Evolutionary conservation across 1,140 invertebrate genomes (phyloP), one percentile per base, ranked within the genome.

Genomic region (Drosophila athabasca): DNA sequence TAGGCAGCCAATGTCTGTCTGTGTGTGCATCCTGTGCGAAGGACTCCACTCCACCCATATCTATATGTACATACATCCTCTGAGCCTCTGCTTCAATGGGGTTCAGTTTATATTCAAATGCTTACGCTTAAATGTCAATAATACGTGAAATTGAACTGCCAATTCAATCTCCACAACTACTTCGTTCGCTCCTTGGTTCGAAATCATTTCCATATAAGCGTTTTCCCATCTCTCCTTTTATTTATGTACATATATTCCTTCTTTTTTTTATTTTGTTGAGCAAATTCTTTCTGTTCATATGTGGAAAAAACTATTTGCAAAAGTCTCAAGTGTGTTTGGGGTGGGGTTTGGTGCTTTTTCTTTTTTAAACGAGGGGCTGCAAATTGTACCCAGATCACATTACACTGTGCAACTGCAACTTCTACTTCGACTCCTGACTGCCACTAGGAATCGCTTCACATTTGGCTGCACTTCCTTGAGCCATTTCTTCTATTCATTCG

Each of bases 141-240:
- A 88, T 79, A 89, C 79, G 83, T 88, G 84, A 88, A 88, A 88
- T 88, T 88, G 83, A 88, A 88, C 83, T 88, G 83, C 83, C 84
- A 88, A 88, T 82, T 88, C 79, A 83, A 88, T 87, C 67, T 88
- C 60, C 64, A 65, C 78, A 66, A 71, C 54, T 71, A 65, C 59
- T 76, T 52, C 58, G 52, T 49, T 65, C 41, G 45, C 39, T 79
- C 69, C 45, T 26, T 58, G 50, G 45, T 43, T 8, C 58, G 26
- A 66, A 84, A 87, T 87, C 73, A 85, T 85, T 85, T 85, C 78
- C 82, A 81, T 81, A 77, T 73, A 87, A 81, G 76, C 77, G 65
- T 50, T 82, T 78, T 71, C 68, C 79, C 62, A 79, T 73, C 62
- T 64, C 45, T 65, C 31, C 69, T 77, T 77, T 73, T 85, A 87